These are phyloP conservation scores for Apantesis nais DNA, from an alignment of 2,888 invertebrate genomes.

Conservation along the genomic window DNA sequence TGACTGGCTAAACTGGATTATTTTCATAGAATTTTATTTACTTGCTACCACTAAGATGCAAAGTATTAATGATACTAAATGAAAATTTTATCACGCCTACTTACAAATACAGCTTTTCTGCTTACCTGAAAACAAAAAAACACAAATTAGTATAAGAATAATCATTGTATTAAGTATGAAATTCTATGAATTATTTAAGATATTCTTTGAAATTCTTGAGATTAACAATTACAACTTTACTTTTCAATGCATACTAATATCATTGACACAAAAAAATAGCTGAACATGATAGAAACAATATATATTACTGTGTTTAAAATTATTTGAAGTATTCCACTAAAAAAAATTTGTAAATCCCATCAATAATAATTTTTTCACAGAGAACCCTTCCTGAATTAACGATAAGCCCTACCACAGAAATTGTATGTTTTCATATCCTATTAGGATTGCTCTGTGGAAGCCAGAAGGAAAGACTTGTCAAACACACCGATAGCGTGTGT, in stretches of 20 bases:
- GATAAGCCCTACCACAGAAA: background rate
- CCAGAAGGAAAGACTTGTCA: no score
- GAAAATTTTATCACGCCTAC: constrained; percentile 16
- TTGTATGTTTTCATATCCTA: no score
- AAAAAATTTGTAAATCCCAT: background rate
- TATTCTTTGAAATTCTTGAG: background rate
- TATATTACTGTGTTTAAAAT: no score
- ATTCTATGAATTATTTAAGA: background rate
- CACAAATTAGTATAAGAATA: constrained; percentile 3
- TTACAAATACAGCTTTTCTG: constrained; percentile 39
- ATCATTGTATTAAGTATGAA: background rate
- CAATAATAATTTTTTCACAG: background rate
- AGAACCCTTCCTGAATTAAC: background rate
- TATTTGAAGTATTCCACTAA: no score
- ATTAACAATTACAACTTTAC: background rate
- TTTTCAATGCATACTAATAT: background rate
- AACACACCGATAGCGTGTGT: no score
- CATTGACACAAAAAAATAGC: background rate
- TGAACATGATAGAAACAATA: no score
- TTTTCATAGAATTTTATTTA: background rate
- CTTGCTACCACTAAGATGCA: background rate
- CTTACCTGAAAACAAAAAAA: constrained; percentile 58
- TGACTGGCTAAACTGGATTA: background rate
- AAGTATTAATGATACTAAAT: background rate
- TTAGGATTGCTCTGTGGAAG: no score